Conservation (phyloP, 2,113 vertebrate species). For the Limnothrissa miodon region DNA sequence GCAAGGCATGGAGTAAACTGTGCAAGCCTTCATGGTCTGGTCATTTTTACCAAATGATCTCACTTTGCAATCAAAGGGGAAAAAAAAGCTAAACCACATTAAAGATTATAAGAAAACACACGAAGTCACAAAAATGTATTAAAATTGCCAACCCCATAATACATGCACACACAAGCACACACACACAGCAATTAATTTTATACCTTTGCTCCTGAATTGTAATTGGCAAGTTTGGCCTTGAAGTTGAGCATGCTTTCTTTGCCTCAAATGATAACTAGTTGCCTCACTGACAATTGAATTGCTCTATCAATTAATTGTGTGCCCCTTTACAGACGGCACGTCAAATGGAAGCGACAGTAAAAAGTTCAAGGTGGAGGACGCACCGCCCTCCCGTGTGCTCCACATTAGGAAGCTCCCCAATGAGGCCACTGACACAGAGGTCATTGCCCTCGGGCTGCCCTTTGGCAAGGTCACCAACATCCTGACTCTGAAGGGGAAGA, state of each 20-base stretch:
- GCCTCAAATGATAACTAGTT: neutral
- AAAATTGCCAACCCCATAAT: neutral
- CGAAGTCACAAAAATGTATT: neutral
- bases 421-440: slow-evolving; percentile 94
- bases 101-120: neutral
- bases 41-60: neutral
- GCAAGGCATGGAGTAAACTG: slow-evolving; percentile 15
- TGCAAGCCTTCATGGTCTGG: neutral
- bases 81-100: neutral
- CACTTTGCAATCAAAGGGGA: neutral
- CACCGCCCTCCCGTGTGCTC: slow-evolving; percentile 90
- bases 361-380: slow-evolving; percentile 90
- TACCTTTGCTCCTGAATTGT: neutral
- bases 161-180: too few species aligned
- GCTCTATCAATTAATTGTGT: neutral
- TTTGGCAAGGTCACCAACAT: slow-evolving; percentile 99
- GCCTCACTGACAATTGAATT: neutral
- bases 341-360: slow-evolving; percentile 97
- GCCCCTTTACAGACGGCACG: slow-evolving; percentile 66
- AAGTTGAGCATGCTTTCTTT: neutral
- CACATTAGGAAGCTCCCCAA: slow-evolving; percentile 96
- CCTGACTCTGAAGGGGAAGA: slow-evolving; percentile 96
- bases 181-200: neutral
- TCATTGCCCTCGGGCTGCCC: slow-evolving; percentile 93
- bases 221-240: neutral